Evolutionary conservation across 2,113 vertebrate species (phyloP).

Genomic region (Caloenas nicobarica): DNA sequence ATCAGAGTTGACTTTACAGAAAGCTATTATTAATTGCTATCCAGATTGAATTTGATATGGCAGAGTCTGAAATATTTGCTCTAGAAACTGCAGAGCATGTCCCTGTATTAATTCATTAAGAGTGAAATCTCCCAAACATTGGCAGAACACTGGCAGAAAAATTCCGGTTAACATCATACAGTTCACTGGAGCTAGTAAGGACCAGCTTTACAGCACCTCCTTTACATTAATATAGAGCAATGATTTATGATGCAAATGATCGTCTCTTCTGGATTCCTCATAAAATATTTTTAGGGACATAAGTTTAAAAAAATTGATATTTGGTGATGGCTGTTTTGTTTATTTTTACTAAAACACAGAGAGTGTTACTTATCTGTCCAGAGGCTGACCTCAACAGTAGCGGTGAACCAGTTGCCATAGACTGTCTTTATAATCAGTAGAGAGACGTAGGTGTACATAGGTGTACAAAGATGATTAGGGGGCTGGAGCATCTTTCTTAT

Average conservation of each 20-base stretch:
- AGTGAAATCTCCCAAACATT: slow-evolving; percentile 1
- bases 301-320: background rate
- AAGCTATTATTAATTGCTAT: slow-evolving; percentile 36
- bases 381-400: background rate
- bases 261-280: background rate
- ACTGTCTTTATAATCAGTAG: background rate
- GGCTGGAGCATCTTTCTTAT: too few species aligned
- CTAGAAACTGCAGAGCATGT: slow-evolving; percentile 35
- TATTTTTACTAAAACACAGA: background rate
- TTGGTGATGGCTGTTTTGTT: background rate
- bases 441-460: background rate
- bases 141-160: slow-evolving; percentile 31
- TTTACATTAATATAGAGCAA: background rate
- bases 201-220: background rate
- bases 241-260: background rate
- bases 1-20: slow-evolving; percentile 9
- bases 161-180: background rate
- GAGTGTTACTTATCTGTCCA: background rate
- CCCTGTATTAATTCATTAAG: slow-evolving; percentile 24
- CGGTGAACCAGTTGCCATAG: background rate
- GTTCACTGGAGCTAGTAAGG: slow-evolving; percentile 6
- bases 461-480: too few species aligned
- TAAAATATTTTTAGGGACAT: background rate
- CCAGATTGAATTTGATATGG: slow-evolving; percentile 50
- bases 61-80: slow-evolving; percentile 53